phyloP scores from a whole-genome alignment of 2,888 invertebrate species.

The Meteorus colon region DNA sequence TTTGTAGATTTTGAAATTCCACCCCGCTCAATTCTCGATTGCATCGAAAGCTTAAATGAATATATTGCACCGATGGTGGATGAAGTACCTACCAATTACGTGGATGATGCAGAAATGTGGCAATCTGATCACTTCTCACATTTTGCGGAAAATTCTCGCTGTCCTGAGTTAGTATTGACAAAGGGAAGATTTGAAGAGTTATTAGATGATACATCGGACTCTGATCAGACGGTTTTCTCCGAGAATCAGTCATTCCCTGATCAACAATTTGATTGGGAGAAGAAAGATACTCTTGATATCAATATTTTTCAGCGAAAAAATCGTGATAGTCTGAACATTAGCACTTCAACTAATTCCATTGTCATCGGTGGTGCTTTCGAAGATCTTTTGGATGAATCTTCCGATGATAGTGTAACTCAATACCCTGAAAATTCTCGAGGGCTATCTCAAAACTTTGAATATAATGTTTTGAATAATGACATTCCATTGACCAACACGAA shows the following conservation, averaged over 20 bases:
- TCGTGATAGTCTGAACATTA: slow-evolving; percentile 16
- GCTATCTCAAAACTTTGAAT: neutral
- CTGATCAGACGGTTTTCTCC: slow-evolving; percentile 41
- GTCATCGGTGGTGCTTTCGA: slow-evolving; percentile 39
- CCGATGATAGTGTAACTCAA: slow-evolving; percentile 34
- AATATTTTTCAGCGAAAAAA: neutral
- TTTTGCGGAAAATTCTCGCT: neutral
- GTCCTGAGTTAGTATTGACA: neutral
- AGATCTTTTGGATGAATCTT: slow-evolving; percentile 42
- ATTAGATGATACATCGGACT: slow-evolving; percentile 58
- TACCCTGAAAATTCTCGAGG: neutral
- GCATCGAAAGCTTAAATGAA: slow-evolving; percentile 49
- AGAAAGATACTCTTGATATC: neutral
- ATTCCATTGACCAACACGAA: neutral
- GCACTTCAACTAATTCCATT: slow-evolving; percentile 7
- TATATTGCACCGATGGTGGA: slow-evolving; percentile 24
- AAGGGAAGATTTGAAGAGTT: slow-evolving; percentile 41
- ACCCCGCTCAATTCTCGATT: slow-evolving; percentile 53
- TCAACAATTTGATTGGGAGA: slow-evolving; percentile 14
- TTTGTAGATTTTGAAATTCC: slow-evolving; percentile 59
- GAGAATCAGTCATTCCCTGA: slow-evolving; percentile 1
- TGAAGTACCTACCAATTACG: slow-evolving; percentile 31
- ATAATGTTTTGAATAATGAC: neutral
- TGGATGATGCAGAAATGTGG: neutral
- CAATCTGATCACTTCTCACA: neutral